phyloP scores from a whole-genome alignment of 2,888 invertebrate genomes.

The Oscheius onirici region DNA sequence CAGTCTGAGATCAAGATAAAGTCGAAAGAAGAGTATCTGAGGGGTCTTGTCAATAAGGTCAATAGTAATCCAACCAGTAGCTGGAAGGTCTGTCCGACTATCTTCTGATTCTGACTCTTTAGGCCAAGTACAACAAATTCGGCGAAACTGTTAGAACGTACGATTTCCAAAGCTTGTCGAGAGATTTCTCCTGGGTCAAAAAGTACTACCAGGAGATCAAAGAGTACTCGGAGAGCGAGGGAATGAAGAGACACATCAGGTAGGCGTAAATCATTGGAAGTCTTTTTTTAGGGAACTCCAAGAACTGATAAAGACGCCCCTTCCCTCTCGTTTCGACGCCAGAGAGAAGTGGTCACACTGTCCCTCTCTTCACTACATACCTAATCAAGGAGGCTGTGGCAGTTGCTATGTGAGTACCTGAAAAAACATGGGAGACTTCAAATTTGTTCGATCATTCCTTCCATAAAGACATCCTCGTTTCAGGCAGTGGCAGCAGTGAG shows the following conservation, averaged over 20 bases:
- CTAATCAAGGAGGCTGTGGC: constrained; percentile 71
- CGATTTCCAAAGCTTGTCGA: constrained; percentile 54
- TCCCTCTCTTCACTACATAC: constrained; percentile 64
- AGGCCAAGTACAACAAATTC: constrained; percentile 68
- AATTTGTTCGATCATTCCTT: too few species aligned
- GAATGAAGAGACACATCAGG: constrained; percentile 66
- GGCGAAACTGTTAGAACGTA: constrained; percentile 58
- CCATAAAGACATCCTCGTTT: too few species aligned
- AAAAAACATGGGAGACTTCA: too few species aligned
- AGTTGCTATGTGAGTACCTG: constrained; percentile 66
- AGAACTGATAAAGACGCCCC: constrained; percentile 19
- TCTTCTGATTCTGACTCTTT: not conserved
- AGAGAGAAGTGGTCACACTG: constrained; percentile 66
- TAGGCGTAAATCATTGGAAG: constrained; percentile 28
- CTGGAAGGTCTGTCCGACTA: constrained; percentile 59
- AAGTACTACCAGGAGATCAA: constrained; percentile 65
- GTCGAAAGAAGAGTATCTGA: constrained; percentile 51
- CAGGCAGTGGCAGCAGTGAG: constrained; percentile 69
- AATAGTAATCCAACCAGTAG: constrained; percentile 60
- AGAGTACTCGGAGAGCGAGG: constrained; percentile 62
- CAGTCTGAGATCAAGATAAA: not conserved
- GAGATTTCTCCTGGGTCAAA: constrained; percentile 67
- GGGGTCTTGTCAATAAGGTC: constrained; percentile 61
- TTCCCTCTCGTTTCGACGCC: not conserved
- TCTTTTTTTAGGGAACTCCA: constrained; percentile 52